Evolutionary conservation across 2,113 vertebrate species (phyloP), one percentile per base, ranked within the genome.

Genomic region (Aptenodytes forsteri): DNA sequence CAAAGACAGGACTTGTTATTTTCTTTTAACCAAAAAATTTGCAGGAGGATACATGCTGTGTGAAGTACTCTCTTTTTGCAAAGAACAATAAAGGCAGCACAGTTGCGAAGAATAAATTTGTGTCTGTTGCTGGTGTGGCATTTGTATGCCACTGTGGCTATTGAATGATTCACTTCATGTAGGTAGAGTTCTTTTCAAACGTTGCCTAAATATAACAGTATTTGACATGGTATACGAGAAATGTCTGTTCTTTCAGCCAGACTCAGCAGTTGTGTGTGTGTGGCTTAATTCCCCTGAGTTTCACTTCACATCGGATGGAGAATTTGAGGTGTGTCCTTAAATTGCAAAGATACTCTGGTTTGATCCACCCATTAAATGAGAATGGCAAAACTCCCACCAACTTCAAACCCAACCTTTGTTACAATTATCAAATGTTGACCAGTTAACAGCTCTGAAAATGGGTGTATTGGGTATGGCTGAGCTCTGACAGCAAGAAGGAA

Each of bases 261-360:
- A 32, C 22, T 66, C 42, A 21, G 40, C 55, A 55, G 17, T 1
- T 81, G 27, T 20, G 50, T 50, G 52, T 54, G 47, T 82, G 87
- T 58, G 89, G 70, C 40, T 14, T n/a, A 76, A 90, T 65, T 82
- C 65, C 40, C 38, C 13, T 0, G 1, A 71, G 81, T 79, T 84
- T 79, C 77, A 82, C 46, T 87, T 67, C 38, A 38, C 23, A 61
- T 3, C 0, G 5, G 49, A 72, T 9, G 17, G 65, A 62, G 77
- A 87, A 91, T 93, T 89, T 52, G 83, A 96, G 87, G 83, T 58
- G 81, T 82, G 73, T 93, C 90, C 69, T 75, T 75, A 40, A 64
- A 89, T n/a, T 78, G 47, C 59, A 67, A 75, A 83, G 23, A 62
- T 58, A 38, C 21, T 78, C n/a, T 72, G 77, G 80, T 61, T 72